Evolutionary conservation across 2,888 invertebrate species (phyloP).

Genomic region (Calliopum simillimum): DNA sequence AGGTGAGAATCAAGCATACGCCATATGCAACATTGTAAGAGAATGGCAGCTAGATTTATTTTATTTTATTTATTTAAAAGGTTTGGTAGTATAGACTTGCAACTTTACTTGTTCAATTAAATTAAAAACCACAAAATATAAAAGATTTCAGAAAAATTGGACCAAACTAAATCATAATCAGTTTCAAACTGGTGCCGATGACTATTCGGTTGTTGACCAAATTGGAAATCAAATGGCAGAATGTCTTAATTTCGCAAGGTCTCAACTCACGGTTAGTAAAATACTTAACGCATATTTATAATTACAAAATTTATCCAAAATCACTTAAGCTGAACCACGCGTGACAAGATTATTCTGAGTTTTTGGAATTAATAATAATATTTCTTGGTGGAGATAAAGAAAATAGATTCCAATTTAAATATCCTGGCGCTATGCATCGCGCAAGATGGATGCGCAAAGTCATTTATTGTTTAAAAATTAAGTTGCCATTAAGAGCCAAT

Average conservation of each 20-base stretch:
- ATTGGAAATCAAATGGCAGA: neutral
- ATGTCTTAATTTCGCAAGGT: slow-evolving; percentile 1
- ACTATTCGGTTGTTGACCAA: neutral
- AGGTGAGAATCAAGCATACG: too few relatives aligned
- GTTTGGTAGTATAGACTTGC: too few relatives aligned
- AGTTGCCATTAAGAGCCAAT: neutral
- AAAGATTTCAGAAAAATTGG: slow-evolving; percentile 6
- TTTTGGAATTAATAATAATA: slow-evolving; percentile 7
- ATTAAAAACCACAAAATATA: too few relatives aligned
- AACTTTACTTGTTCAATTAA: too few relatives aligned
- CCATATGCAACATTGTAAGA: too few relatives aligned
- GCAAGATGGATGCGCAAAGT: slow-evolving; percentile 2
- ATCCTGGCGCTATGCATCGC: slow-evolving; percentile 5
- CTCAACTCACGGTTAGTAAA: neutral
- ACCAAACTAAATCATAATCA: neutral
- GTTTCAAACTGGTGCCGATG: neutral
- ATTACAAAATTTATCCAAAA: neutral
- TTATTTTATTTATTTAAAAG: too few relatives aligned
- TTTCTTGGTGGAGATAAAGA: slow-evolving; percentile 8
- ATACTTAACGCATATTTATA: neutral
- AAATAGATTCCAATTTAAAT: neutral
- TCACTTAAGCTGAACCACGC: neutral
- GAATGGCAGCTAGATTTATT: too few relatives aligned
- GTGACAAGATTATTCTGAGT: neutral
- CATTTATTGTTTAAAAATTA: slow-evolving; percentile 11